Conservation (phyloP, 2,113 vertebrate species). For the Formicarius rufipectus region DNA sequence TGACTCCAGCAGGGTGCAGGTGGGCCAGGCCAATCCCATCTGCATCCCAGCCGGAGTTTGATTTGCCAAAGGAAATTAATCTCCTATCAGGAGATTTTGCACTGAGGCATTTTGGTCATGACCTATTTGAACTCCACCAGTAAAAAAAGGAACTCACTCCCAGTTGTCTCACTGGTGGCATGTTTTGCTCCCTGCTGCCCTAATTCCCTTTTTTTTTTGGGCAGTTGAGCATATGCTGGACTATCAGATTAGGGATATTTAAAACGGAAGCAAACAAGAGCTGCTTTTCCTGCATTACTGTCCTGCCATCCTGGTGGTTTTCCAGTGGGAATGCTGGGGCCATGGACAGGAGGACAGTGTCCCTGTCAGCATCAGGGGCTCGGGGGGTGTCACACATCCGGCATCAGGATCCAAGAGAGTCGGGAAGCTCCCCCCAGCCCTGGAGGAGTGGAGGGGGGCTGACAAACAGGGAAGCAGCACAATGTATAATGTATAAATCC, state of each 20-base stretch:
- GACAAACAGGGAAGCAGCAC: background rate
- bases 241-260: conserved; percentile 6
- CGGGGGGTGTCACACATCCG: rapidly evolving
- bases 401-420: background rate
- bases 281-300: background rate
- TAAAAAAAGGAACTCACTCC: background rate
- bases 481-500: background rate
- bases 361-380: background rate
- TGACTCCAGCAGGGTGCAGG: background rate
- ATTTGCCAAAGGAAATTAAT: background rate
- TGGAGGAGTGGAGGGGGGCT: background rate
- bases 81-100: background rate
- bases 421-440: background rate
- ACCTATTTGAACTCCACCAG: conserved; percentile 29
- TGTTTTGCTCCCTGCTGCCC: conserved; percentile 24
- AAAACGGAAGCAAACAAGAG: background rate
- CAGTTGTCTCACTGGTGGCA: background rate
- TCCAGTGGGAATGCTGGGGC: rapidly evolving
- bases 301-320: background rate
- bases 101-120: background rate
- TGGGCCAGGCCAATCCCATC: background rate
- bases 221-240: conserved; percentile 1
- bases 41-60: background rate
- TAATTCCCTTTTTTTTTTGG: conserved; percentile 35
- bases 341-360: rapidly evolving